These are phyloP conservation scores for Euspilapteryx auroguttella DNA, from an alignment of 2,888 invertebrate genomes.

Conservation along the genomic window DNA sequence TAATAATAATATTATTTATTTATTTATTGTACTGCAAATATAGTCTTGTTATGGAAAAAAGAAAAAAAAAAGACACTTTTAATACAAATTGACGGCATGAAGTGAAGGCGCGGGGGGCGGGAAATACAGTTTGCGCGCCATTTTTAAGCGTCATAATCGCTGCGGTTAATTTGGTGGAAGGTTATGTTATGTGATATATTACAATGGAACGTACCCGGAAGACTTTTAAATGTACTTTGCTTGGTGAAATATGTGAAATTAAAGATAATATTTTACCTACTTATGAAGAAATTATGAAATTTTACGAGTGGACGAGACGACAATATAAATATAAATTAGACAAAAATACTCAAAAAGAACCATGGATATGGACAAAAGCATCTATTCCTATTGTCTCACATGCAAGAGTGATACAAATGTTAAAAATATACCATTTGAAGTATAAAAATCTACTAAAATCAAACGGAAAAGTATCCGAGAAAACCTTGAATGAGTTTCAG, in stretches of 20 bases:
- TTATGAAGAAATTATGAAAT: constrained; percentile 10
- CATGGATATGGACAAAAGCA: constrained; percentile 8
- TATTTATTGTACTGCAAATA: too few species aligned
- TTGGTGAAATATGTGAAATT: constrained; percentile 9
- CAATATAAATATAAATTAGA: constrained; percentile 6
- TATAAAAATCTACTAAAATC: constrained; percentile 8
- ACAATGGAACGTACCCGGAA: constrained; percentile 7
- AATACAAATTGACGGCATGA: too few species aligned
- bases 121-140: background rate
- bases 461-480: constrained; percentile 1
- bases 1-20: too few species aligned
- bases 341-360: constrained; percentile 6
- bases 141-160: background rate
- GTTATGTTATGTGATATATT: background rate
- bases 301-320: constrained; percentile 9
- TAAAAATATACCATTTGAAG: constrained; percentile 9
- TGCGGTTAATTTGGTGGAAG: background rate
- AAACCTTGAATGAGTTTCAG: constrained; percentile 5
- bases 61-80: too few species aligned
- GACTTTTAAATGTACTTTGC: constrained; percentile 6
- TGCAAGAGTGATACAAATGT: constrained; percentile 7
- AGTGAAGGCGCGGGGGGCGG: background rate
- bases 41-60: too few species aligned
- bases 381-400: constrained; percentile 7
- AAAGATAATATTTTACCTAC: constrained; percentile 9